These are phyloP conservation scores for Globodera rostochiensis DNA, from an alignment of 1,140 invertebrate species.

Conservation along the genomic window DNA sequence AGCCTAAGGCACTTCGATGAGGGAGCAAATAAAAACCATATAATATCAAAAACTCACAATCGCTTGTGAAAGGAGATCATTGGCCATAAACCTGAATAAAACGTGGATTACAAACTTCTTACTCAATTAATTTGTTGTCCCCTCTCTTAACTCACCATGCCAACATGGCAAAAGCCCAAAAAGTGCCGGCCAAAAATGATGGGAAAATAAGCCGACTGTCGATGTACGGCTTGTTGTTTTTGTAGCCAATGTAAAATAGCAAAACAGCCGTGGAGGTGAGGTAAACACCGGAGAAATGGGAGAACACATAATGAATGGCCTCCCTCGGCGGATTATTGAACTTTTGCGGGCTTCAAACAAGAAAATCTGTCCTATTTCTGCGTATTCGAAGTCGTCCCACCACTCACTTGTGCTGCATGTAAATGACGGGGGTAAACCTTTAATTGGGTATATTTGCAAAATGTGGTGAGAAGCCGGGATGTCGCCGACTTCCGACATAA, in stretches of 20 bases:
- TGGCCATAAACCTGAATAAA: slow-evolving; percentile 66
- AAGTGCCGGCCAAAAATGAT: slow-evolving; percentile 67
- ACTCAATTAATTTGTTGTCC: neutral
- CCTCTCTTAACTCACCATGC: slow-evolving; percentile 60
- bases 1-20: neutral
- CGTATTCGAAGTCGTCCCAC: neutral
- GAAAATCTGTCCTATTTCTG: neutral
- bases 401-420: slow-evolving; percentile 66
- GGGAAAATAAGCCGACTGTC: slow-evolving; percentile 67
- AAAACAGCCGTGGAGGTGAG: slow-evolving; percentile 66
- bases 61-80: slow-evolving; percentile 66
- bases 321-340: slow-evolving; percentile 44
- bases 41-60: slow-evolving; percentile 67
- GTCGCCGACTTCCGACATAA: no score
- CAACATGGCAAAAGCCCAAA: slow-evolving; percentile 68
- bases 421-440: slow-evolving; percentile 64
- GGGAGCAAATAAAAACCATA: neutral
- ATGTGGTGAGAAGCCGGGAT: no score
- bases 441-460: slow-evolving; percentile 1
- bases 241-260: slow-evolving; percentile 65
- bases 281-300: slow-evolving; percentile 66
- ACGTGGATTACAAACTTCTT: neutral
- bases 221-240: slow-evolving; percentile 65
- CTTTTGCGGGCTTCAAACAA: slow-evolving; percentile 29
- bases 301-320: slow-evolving; percentile 69